Percentiles rank a stretch among this genome's conserved stretches.
phyloP scores from a whole-genome alignment of 2,888 invertebrate genomes.

The Melolontha melolontha region DNA sequence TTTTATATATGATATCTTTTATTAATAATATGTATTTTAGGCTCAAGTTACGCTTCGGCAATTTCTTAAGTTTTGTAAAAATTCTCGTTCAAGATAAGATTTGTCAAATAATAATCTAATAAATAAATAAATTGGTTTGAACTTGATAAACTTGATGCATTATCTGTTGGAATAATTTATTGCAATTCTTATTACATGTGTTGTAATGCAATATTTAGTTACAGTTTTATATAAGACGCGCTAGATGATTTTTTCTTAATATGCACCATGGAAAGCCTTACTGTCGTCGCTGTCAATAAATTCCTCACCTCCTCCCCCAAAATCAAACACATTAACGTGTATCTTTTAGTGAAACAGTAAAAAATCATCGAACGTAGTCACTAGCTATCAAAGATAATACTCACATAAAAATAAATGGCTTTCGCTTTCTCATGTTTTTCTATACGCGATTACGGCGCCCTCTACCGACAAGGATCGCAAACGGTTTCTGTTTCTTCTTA shows the following conservation, averaged over 20 bases:
- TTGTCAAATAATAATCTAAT: too few relatives aligned
- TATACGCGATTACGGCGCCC: slow-evolving; percentile 47
- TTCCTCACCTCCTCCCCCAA: slow-evolving; percentile 45
- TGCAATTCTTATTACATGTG: too few relatives aligned
- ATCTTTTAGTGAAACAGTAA: slow-evolving; percentile 50
- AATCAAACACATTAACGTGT: slow-evolving; percentile 52
- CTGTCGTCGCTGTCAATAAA: slow-evolving; percentile 42
- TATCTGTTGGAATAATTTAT: too few relatives aligned
- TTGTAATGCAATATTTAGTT: not conserved
- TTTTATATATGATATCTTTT: too few relatives aligned
- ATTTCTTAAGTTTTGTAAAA: too few relatives aligned
- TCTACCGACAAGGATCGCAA: slow-evolving; percentile 38
- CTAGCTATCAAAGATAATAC: slow-evolving; percentile 65
- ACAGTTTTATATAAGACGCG: not conserved
- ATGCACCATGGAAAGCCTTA: not conserved
- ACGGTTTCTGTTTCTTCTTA: slow-evolving; percentile 45
- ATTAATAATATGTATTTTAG: too few relatives aligned
- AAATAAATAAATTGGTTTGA: too few relatives aligned
- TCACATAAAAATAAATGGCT: slow-evolving; percentile 67
- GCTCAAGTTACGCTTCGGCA: too few relatives aligned
- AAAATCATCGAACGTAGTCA: slow-evolving; percentile 56
- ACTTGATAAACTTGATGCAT: too few relatives aligned
- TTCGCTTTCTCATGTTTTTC: slow-evolving; percentile 51
- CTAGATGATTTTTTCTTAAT: not conserved
- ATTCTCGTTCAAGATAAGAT: too few relatives aligned